Base-by-base conservation (phyloP, 2,797 vertebrate genomes). In the Protonibea diacanthus region DNA sequence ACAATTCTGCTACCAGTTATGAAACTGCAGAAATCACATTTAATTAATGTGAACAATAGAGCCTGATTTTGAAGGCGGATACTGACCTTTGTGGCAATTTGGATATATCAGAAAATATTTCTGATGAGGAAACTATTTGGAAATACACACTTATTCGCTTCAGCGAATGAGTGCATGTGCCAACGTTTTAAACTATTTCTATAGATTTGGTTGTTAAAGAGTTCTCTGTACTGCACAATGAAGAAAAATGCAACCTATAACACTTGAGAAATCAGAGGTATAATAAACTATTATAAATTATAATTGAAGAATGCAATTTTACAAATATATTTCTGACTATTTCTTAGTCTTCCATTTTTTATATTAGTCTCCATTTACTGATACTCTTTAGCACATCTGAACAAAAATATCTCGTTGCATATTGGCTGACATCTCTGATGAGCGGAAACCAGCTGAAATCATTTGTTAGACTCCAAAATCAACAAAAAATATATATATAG, bases 1-100 rank as follows among this genome's bases (percentile, higher is more conserved):
- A 86, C 71, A 5, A 44, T 80, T 69, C 77, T 84, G 85, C 84
- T 70, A 84, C 82, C 44, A 58, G 71, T 53, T 18, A 13, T 49
- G 11, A 51, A 64, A 67, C 48, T 60, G 49, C 38, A 69, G 45
- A 8, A 38, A 45, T 85, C 56, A 68, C 55, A 20, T 63, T 33
- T 6, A 44, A 38, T 55, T 74, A 9, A 73, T 56, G n/a, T 66
- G 17, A 44, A 47, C 8, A 23, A 3, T 5, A 25, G 21, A 71
- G 17, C 55, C 27, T 57, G 64, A 17, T 53, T 72, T 57, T 5
- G 33, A 10, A 20, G 17, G 40, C 27, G 0, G 2, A 53, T 45
- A 40, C 10, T 38, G 61, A 23, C 67, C 60, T 9, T 27, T 49
- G 25, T 53, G 1, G 17, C 15, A 44, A 4, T 74, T 8, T 6